phyloP scores from a whole-genome alignment of 2,113 vertebrate species.

The Strigops habroptila region DNA sequence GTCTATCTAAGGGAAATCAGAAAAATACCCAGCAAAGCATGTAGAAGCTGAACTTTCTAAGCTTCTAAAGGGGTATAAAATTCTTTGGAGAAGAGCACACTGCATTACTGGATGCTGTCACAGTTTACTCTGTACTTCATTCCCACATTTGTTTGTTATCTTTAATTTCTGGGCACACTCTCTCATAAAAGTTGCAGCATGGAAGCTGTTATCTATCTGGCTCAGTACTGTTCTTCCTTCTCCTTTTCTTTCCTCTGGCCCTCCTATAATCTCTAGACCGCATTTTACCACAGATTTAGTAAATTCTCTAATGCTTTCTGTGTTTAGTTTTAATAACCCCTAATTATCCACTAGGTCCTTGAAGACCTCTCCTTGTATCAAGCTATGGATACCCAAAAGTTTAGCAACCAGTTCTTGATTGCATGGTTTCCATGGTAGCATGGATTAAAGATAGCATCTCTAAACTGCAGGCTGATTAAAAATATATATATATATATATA shows the following conservation, averaged over 20 bases:
- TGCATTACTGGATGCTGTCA: not conserved
- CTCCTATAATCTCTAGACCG: not conserved
- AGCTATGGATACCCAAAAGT: not conserved
- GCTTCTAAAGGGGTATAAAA: not conserved
- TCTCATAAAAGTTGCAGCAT: not conserved
- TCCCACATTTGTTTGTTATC: not conserved
- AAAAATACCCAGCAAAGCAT: not conserved
- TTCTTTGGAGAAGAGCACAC: not conserved
- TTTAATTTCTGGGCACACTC: not conserved
- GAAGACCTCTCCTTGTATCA: not conserved
- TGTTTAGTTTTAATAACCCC: not conserved
- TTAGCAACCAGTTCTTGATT: not conserved
- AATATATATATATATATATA: not conserved
- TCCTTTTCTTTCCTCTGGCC: not conserved
- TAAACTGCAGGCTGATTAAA: not conserved
- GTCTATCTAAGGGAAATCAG: not conserved
- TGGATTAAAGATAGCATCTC: not conserved
- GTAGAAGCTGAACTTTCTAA: not conserved
- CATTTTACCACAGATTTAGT: not conserved
- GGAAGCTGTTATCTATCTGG: not conserved
- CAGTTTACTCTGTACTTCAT: not conserved
- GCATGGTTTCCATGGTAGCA: not conserved
- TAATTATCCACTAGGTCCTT: not conserved
- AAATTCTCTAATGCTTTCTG: not conserved
- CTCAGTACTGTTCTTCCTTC: not conserved